Conservation (phyloP, 2,113 vertebrate species). For the Nothoprocta perdicaria region DNA sequence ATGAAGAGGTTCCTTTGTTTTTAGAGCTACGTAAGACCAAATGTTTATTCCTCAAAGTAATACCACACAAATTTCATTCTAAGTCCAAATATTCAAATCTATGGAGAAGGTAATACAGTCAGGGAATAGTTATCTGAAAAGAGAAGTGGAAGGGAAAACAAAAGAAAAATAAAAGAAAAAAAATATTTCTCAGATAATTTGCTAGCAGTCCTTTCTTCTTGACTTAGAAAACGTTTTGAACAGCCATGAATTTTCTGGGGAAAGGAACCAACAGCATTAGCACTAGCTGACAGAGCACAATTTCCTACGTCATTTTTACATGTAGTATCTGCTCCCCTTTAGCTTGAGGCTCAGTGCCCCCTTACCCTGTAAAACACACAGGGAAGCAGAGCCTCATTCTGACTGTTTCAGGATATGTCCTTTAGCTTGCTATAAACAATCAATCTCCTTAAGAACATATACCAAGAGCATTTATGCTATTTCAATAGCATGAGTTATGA, state of each 20-base stretch:
- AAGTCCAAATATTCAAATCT: background rate
- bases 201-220: background rate
- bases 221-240: background rate
- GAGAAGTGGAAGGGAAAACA: background rate
- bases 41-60: background rate
- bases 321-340: background rate
- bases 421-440: background rate
- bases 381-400: accelerated
- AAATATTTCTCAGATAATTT: background rate
- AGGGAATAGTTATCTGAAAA: background rate
- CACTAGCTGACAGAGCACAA: background rate
- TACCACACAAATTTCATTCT: background rate
- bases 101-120: background rate
- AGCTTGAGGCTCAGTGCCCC: background rate
- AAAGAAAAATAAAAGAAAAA: background rate
- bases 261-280: background rate
- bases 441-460: background rate
- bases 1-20: background rate
- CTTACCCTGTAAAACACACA: background rate
- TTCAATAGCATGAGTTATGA: background rate
- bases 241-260: background rate
- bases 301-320: accelerated
- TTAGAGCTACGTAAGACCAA: background rate
- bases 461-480: background rate
- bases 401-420: background rate